These are phyloP conservation scores for Bombycilla garrulus DNA, from an alignment of 2,113 vertebrate genomes.

Conservation along the genomic window DNA sequence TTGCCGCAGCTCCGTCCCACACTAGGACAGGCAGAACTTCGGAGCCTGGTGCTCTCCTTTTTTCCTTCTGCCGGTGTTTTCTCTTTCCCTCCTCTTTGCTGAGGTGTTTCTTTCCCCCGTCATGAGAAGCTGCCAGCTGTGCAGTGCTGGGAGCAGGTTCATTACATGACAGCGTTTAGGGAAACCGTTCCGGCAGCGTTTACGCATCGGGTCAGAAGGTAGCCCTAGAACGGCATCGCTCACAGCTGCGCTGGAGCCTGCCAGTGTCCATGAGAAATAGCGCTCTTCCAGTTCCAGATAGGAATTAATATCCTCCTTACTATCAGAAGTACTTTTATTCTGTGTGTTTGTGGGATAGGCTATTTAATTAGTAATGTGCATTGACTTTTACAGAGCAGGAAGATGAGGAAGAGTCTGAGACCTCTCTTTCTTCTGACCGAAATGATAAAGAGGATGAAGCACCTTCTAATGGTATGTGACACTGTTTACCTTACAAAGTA, in stretches of 20 bases:
- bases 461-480: slow-evolving; percentile 82
- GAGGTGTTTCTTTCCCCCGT: background rate
- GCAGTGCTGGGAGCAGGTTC: background rate
- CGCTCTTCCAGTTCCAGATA: background rate
- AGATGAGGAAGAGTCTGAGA: slow-evolving; percentile 80
- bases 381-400: slow-evolving; percentile 71
- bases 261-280: background rate
- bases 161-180: background rate
- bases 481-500: slow-evolving; percentile 3
- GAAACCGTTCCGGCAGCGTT: background rate
- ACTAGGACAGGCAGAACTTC: background rate
- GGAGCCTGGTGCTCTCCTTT: background rate
- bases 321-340: background rate
- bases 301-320: background rate
- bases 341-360: background rate
- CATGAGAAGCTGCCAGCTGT: background rate
- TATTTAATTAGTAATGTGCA: background rate
- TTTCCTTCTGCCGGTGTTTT: background rate
- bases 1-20: background rate
- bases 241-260: fast-evolving
- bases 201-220: fast-evolving
- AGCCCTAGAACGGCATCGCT: background rate
- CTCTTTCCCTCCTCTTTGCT: background rate
- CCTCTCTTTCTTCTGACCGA: slow-evolving; percentile 80
- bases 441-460: slow-evolving; percentile 88